These are phyloP conservation scores for Troides helena DNA, from an alignment of 2,888 invertebrate species.

Conservation along the genomic window DNA sequence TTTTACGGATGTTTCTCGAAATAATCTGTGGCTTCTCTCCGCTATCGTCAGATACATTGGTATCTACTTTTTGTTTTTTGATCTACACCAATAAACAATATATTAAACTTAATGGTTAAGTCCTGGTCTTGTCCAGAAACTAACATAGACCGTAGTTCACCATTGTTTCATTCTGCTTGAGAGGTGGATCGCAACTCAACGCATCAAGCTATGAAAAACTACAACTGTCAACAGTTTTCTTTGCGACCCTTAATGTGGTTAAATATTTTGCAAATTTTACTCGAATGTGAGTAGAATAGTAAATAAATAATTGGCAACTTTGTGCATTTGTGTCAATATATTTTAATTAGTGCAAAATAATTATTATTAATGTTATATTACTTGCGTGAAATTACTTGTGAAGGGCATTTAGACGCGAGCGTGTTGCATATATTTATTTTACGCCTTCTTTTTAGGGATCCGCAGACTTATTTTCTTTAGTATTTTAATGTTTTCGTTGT, in stretches of 20 bases:
- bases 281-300: constrained; percentile 1
- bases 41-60: too few relatives aligned
- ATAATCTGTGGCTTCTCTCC: too few relatives aligned
- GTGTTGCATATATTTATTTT: constrained; percentile 54
- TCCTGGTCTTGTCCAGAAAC: too few relatives aligned
- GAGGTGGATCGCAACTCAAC: too few relatives aligned
- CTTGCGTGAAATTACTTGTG: constrained; percentile 53
- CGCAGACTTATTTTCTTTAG: constrained; percentile 50
- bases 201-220: too few relatives aligned
- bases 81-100: too few relatives aligned
- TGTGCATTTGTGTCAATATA: constrained; percentile 46
- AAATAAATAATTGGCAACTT: not conserved
- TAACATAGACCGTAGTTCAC: too few relatives aligned
- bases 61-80: too few relatives aligned
- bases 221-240: too few relatives aligned
- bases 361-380: constrained; percentile 68
- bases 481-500: constrained; percentile 50
- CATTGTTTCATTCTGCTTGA: too few relatives aligned
- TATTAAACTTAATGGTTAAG: too few relatives aligned
- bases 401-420: constrained; percentile 75
- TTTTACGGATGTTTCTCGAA: too few relatives aligned
- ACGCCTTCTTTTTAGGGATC: constrained; percentile 61
- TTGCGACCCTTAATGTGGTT: not conserved
- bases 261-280: constrained; percentile 10
- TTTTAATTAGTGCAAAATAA: constrained; percentile 66